phyloP scores from a whole-genome alignment of 2,113 vertebrate genomes.

The Bambusicola thoracicus region DNA sequence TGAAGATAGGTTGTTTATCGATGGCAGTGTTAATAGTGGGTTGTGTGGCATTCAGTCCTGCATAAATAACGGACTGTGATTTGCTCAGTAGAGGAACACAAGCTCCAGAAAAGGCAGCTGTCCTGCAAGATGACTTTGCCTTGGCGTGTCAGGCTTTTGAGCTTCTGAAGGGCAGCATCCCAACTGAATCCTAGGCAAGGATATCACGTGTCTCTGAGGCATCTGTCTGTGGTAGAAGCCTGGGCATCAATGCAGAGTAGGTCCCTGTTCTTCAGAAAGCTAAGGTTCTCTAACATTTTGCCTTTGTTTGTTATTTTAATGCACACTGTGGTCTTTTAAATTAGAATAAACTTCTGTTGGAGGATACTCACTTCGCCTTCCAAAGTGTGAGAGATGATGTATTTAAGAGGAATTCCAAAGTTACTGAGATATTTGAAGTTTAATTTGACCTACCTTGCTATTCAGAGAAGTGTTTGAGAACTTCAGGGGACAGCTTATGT shows the following conservation, averaged over 20 bases:
- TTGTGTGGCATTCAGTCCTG: fast-evolving
- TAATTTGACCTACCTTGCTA: not conserved
- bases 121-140: not conserved
- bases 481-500: not conserved
- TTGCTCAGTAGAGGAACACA: not conserved
- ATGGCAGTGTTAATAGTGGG: not conserved
- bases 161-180: not conserved
- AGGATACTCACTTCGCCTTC: not conserved
- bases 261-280: not conserved
- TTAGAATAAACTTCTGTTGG: not conserved
- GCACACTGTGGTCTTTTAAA: not conserved
- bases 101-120: not conserved
- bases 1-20: not conserved
- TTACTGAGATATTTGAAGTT: conserved; percentile 1
- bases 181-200: not conserved
- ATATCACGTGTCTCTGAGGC: not conserved
- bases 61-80: not conserved
- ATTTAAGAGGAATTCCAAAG: not conserved
- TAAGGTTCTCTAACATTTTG: not conserved
- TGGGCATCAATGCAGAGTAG: not conserved
- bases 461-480: conserved; percentile 26
- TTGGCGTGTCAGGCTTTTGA: not conserved
- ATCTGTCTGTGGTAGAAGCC: not conserved
- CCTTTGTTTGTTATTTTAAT: not conserved
- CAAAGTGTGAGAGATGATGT: not conserved